A percentile compares a stretch with the other conserved stretches of the same genome.
phyloP scores from a whole-genome alignment of 2,888 invertebrate species.

The Bombylius major region DNA sequence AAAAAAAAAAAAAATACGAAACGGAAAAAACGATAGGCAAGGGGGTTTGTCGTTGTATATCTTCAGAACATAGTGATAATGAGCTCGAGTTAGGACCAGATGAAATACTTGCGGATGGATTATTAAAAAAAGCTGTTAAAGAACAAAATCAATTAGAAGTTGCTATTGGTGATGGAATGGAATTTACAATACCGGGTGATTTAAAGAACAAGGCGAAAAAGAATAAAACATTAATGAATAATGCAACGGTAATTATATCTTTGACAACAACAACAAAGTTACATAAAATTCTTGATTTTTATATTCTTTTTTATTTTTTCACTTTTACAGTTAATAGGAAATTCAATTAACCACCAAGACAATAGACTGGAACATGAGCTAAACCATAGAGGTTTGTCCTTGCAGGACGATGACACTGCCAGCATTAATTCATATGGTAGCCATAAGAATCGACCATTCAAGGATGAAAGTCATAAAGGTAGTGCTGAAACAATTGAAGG shows the following conservation, averaged over 20 bases:
- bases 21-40: slow-evolving; percentile 37
- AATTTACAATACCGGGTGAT: slow-evolving; percentile 87
- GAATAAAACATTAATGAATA: slow-evolving; percentile 67
- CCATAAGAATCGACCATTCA: slow-evolving; percentile 78
- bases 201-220: slow-evolving; percentile 68
- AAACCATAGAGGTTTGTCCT: slow-evolving; percentile 56
- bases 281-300: neutral
- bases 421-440: slow-evolving; percentile 89
- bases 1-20: slow-evolving; percentile 17
- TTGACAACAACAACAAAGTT: neutral
- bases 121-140: slow-evolving; percentile 77
- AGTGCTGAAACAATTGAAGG: slow-evolving; percentile 76
- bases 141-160: slow-evolving; percentile 82
- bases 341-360: slow-evolving; percentile 70
- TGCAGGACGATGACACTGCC: slow-evolving; percentile 64
- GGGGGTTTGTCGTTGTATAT: slow-evolving; percentile 50
- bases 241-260: slow-evolving; percentile 47
- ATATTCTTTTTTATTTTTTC: slow-evolving; percentile 1
- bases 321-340: slow-evolving; percentile 43
- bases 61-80: slow-evolving; percentile 52
- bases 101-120: slow-evolving; percentile 69
- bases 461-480: slow-evolving; percentile 84
- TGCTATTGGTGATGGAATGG: slow-evolving; percentile 86
- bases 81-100: slow-evolving; percentile 50
- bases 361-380: slow-evolving; percentile 63